phyloP scores from a whole-genome alignment of 1,140 invertebrate genomes.

The Holotrichia oblita region DNA sequence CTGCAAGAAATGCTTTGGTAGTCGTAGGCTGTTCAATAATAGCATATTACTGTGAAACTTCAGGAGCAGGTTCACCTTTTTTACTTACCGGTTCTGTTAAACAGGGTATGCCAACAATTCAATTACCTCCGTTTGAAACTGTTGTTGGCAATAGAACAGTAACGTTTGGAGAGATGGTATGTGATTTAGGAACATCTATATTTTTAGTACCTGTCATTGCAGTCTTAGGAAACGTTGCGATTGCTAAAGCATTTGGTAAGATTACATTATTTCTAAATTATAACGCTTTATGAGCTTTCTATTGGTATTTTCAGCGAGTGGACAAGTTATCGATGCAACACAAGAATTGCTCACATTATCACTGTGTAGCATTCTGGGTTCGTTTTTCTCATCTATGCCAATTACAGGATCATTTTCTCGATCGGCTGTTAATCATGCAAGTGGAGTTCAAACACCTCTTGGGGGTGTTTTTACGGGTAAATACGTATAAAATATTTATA shows the following conservation, averaged over 20 bases:
- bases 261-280: not conserved
- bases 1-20: slow-evolving; percentile 81
- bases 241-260: slow-evolving; percentile 85
- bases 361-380: slow-evolving; percentile 76
- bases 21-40: slow-evolving; percentile 72
- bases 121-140: slow-evolving; percentile 70
- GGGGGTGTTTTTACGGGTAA: slow-evolving; percentile 77
- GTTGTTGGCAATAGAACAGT: slow-evolving; percentile 65
- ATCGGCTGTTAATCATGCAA: slow-evolving; percentile 80
- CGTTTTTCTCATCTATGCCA: slow-evolving; percentile 80
- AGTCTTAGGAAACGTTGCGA: slow-evolving; percentile 85
- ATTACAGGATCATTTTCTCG: slow-evolving; percentile 82
- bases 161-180: slow-evolving; percentile 60
- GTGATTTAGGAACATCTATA: slow-evolving; percentile 78
- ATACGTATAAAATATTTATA: not conserved
- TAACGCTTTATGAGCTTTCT: not conserved
- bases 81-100: slow-evolving; percentile 73
- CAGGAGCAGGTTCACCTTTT: slow-evolving; percentile 64
- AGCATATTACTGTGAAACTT: slow-evolving; percentile 64
- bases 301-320: slow-evolving; percentile 59
- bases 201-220: slow-evolving; percentile 83
- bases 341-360: slow-evolving; percentile 81
- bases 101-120: slow-evolving; percentile 69
- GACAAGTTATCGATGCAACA: slow-evolving; percentile 72
- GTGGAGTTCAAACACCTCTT: slow-evolving; percentile 78